A percentile compares a stretch with the other conserved stretches of the same genome.
Conservation (phyloP, 1,140 invertebrate species). For the Drosophila burlai region DNA sequence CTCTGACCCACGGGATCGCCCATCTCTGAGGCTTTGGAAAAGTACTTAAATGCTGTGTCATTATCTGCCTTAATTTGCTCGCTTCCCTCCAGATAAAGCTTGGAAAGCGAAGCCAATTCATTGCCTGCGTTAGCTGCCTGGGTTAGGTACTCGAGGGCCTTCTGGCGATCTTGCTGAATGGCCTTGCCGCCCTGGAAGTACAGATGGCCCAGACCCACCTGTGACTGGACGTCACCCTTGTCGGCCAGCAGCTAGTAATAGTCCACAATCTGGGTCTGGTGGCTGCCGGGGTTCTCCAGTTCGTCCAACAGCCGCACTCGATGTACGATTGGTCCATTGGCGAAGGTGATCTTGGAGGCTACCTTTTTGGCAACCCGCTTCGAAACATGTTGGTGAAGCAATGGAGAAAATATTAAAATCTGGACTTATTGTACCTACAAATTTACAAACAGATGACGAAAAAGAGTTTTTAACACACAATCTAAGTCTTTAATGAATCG, state of each 20-base stretch:
- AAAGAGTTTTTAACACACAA: not conserved
- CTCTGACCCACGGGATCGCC: too few relatives aligned
- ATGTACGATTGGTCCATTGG: slow-evolving; percentile 95
- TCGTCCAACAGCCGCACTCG: slow-evolving; percentile 96
- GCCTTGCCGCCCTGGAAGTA: slow-evolving; percentile 99
- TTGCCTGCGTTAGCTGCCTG: slow-evolving; percentile 98
- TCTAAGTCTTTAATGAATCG: not conserved
- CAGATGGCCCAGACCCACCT: slow-evolving; percentile 97
- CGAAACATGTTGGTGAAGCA: too few relatives aligned
- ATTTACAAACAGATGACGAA: not conserved
- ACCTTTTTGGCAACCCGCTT: slow-evolving; percentile 95
- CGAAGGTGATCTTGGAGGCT: slow-evolving; percentile 93
- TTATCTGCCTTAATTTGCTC: too few relatives aligned
- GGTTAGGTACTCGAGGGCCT: slow-evolving; percentile 96
- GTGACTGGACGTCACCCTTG: slow-evolving; percentile 98
- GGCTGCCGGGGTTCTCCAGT: slow-evolving; percentile 93
- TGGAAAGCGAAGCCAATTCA: slow-evolving; percentile 97
- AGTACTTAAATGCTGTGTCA: too few relatives aligned
- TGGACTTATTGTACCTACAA: too few relatives aligned
- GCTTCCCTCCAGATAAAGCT: slow-evolving; percentile 97
- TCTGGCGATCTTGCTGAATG: slow-evolving; percentile 95
- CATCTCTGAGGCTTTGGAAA: too few relatives aligned
- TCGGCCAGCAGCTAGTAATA: slow-evolving; percentile 99
- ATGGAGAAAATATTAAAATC: too few relatives aligned
- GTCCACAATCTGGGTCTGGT: slow-evolving; percentile 98